Evolutionary conservation across 2,113 vertebrate genomes (phyloP).

Genomic region (Pogonocichla stellata): DNA sequence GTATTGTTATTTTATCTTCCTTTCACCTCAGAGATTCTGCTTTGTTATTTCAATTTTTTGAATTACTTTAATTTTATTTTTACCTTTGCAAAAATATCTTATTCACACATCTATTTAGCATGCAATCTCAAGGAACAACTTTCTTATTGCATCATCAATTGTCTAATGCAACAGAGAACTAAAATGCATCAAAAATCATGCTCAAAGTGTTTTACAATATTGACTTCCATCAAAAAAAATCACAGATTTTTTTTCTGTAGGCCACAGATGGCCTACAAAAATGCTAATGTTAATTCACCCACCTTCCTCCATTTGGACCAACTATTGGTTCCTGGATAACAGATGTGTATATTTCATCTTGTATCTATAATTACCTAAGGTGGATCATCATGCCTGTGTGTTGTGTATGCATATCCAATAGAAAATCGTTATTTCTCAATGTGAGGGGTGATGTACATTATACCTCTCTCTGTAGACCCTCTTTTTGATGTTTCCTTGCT

Average conservation of each 20-base stretch:
- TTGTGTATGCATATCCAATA: neutral
- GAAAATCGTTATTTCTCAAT: neutral
- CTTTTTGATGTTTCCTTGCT: neutral
- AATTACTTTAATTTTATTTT: neutral
- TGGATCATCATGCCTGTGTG: neutral
- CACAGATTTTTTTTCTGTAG: no score
- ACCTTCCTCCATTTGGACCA: neutral
- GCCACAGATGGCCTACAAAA: neutral
- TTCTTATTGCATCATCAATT: neutral
- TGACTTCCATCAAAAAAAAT: neutral
- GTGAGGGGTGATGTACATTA: rapidly evolving
- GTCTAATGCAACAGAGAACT: neutral
- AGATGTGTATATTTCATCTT: neutral
- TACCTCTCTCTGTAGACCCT: neutral
- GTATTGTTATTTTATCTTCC: neutral
- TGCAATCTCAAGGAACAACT: neutral
- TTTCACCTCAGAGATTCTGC: neutral
- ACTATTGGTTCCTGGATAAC: neutral
- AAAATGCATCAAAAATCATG: neutral
- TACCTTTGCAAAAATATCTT: neutral
- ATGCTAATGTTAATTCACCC: neutral
- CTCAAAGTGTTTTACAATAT: neutral
- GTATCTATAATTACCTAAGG: neutral
- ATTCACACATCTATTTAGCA: neutral
- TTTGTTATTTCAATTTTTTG: neutral